These are phyloP conservation scores for Girardinichthys multiradiatus DNA, from an alignment of 2,113 vertebrate species.

Conservation along the genomic window DNA sequence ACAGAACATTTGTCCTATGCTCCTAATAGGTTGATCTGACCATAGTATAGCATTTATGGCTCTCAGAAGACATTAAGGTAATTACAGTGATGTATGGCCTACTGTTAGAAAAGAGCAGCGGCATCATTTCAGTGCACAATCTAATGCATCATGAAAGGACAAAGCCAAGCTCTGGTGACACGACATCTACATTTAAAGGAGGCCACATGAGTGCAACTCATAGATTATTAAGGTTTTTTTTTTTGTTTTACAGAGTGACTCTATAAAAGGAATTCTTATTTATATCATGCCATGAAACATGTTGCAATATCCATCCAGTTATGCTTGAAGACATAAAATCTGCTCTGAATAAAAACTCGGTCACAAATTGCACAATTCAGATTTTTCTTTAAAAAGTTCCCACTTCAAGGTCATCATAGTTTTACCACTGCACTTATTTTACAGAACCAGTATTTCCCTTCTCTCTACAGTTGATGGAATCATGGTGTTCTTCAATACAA, in stretches of 20 bases:
- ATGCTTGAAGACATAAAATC: neutral
- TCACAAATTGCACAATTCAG: neutral
- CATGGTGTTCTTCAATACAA: no score
- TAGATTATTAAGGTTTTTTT: neutral
- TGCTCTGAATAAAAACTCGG: neutral
- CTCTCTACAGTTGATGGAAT: no score
- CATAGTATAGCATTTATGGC: neutral
- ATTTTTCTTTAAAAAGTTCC: neutral
- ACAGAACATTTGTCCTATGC: neutral
- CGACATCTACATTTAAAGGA: neutral
- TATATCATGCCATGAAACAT: no score
- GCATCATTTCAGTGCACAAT: neutral
- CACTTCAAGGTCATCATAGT: no score
- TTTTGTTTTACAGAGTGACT: no score
- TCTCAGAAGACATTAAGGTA: neutral
- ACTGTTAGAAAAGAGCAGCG: neutral
- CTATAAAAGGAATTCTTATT: no score
- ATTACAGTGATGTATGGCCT: neutral
- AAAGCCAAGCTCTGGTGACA: neutral
- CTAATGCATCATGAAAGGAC: neutral
- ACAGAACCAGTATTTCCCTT: no score
- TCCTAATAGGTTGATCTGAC: neutral
- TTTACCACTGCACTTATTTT: no score
- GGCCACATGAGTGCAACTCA: neutral
- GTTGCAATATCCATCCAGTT: no score